Percentiles rank a stretch among this genome's conserved stretches.
Conservation (phyloP, 2,888 invertebrate genomes). For the Lagria hirta region DNA sequence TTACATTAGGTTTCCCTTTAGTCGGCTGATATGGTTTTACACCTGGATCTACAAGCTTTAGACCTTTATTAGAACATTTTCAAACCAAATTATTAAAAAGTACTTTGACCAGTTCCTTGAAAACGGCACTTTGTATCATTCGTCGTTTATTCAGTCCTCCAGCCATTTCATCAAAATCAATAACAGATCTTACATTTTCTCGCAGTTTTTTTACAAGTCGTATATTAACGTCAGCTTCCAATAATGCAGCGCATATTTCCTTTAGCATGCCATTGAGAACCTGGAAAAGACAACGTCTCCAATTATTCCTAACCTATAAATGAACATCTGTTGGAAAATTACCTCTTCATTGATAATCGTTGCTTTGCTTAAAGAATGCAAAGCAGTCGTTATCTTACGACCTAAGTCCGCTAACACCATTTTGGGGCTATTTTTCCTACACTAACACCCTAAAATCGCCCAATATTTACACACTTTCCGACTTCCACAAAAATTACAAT, state of each 20-base stretch:
- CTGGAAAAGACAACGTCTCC: conserved; percentile 56
- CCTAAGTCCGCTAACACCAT: conserved; percentile 99
- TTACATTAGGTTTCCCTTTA: conserved; percentile 92
- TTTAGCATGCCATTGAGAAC: conserved; percentile 99
- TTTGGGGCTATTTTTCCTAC: conserved; percentile 46
- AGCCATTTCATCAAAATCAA: conserved; percentile 99
- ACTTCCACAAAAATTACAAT: conserved; percentile 5
- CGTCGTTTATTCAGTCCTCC: conserved; percentile 96
- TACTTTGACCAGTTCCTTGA: conserved; percentile 96
- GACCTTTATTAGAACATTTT: conserved; percentile 24
- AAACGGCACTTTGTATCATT: conserved; percentile 99
- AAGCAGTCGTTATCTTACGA: conserved; percentile 97
- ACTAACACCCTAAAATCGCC: neutral
- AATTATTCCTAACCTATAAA: conserved; percentile 27
- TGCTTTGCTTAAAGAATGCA: conserved; percentile 96
- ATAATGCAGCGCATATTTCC: conserved; percentile 94
- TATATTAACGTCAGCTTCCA: conserved; percentile 98
- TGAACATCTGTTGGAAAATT: too few relatives aligned
- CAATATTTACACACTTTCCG: conserved; percentile 5
- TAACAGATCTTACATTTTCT: conserved; percentile 96
- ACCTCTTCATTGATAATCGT: conserved; percentile 98
- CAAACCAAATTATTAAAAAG: conserved; percentile 7
- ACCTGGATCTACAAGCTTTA: conserved; percentile 91
- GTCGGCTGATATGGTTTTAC: conserved; percentile 95
- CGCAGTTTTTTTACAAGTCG: conserved; percentile 90